Base-by-base conservation (phyloP, 2,888 invertebrate species). In the Oasisia sp. region DNA sequence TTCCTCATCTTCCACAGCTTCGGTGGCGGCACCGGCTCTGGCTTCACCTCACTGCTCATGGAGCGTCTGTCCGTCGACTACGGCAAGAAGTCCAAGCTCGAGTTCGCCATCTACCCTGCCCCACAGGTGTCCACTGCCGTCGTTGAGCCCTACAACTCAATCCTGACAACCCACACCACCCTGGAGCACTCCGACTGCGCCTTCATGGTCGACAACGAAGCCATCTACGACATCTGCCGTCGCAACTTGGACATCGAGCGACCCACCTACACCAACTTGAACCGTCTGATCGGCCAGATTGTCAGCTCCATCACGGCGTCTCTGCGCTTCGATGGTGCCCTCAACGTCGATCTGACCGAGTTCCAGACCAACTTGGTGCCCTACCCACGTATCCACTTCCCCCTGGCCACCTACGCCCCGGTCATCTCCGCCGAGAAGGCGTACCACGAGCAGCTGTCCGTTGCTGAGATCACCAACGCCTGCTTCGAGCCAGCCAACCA, bases 371-470 rank as follows among this genome's bases (percentile, higher is more conserved):
- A 96, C 93, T 94, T 96, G 94, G 96, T 96, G 32, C 99, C 99
- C 0, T 99, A 98, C 96, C 99, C 99, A 0, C 97, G 99, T 92
- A 98, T 99, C 94, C 99, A 99, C 96, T 98, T 98, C 96, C 98
- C 98, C 0, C 96, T 98, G 91, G 96, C 93, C 98, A 97, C 99
- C 9, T 98, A 98, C 96, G 98, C 98, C 50, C 98, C 98, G 32
- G 98, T 98, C 95, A 98, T 99, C 97, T 98, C 98, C 0, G 98
- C 98, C 93, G 98, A 98, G 97, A 98, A 98, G 97, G 98, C 98
- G 14, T 98, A 98, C 97, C 98, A 99, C 96, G 98, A 99, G 96
- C 98, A 98, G 93, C 93, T 95, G 91, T 94, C 95, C 27, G 95
- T 95, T 91, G 94, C 98, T 89, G 99, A 99, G 96, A 99, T 99